Evolutionary conservation across 2,888 invertebrate genomes (phyloP).

Genomic region (Labia minor): DNA sequence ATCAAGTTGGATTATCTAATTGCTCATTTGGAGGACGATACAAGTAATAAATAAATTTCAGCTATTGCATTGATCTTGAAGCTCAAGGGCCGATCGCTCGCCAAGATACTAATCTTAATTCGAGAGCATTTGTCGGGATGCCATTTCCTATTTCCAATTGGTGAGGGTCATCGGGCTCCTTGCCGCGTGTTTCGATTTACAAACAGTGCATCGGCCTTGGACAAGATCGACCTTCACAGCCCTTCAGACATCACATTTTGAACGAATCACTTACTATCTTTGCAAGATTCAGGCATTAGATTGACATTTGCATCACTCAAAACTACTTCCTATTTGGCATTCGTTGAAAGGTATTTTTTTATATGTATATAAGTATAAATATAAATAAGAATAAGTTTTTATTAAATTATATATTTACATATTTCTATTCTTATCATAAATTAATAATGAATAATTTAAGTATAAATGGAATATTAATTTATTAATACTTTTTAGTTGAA

Average conservation of each 20-base stretch:
- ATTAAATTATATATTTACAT: too few relatives aligned
- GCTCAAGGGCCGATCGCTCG: constrained; percentile 3
- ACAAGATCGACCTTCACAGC: background rate
- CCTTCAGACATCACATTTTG: background rate
- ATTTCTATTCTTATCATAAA: too few relatives aligned
- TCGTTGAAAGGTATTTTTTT: too few relatives aligned
- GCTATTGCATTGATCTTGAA: background rate
- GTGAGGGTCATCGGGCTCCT: background rate
- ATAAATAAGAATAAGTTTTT: too few relatives aligned
- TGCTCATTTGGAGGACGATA: too few relatives aligned
- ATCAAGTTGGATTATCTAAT: too few relatives aligned
- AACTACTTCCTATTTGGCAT: too few relatives aligned
- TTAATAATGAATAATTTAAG: too few relatives aligned
- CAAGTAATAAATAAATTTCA: too few relatives aligned
- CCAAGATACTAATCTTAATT: constrained; percentile 3
- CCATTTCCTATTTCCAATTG: constrained; percentile 8
- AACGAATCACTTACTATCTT: background rate
- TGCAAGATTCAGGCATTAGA: background rate
- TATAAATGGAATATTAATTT: too few relatives aligned
- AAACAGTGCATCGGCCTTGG: background rate
- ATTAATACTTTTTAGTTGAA: too few relatives aligned
- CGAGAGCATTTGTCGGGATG: constrained; percentile 3
- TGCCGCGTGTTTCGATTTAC: background rate
- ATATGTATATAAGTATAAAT: too few relatives aligned
- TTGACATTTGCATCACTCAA: background rate